Base-by-base conservation (phyloP, 1,140 invertebrate species). In the Holotrichia oblita region DNA sequence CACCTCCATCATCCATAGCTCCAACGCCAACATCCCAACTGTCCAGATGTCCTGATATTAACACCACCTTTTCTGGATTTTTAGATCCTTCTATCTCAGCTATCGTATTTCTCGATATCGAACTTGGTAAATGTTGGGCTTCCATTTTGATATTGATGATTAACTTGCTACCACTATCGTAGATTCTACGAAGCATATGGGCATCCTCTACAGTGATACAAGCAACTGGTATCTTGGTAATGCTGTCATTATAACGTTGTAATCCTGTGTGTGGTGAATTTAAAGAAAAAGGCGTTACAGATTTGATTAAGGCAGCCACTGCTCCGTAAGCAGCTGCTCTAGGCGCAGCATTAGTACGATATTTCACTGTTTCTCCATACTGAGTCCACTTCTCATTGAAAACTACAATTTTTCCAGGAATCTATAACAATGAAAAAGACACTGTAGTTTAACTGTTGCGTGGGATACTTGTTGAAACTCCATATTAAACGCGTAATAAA, bases 21-120 rank as follows among this genome's bases (percentile, higher is more conserved):
- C 95, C 96, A 85, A 93, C 90, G 9, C 95, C 95, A n/a, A 96
- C 94, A 85, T 97, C 95, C 95, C 96, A 97, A 82, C 93, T 95
- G 84, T 97, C 96, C 22, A 97, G 89, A 85, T 97, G 96, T 44
- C 95, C 96, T 12, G 94, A 95, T 7, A 97, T 42, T 14, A 76
- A n/a, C 6, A 76, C 94, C 22, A 92, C 84, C 82, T 92, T 89
- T 24, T 91, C 87, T 4, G 90, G 89, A 75, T 84, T 14, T 27
- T 20, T 72, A n/a, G 80, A 86, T 0, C 95, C 95, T 80, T 83
- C 85, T 40, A 95, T 89, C 87, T 96, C 94, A 9, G 91, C 91
- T 41, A 96, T 86, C 2, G 92, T 90, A 85, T 97, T 96, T 79
- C 94, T 89, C 0, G 94, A 87, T 41, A 73, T 80, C 14, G 77